Evolutionary conservation across 2,888 invertebrate genomes (phyloP).

Genomic region (Noctua pronuba): DNA sequence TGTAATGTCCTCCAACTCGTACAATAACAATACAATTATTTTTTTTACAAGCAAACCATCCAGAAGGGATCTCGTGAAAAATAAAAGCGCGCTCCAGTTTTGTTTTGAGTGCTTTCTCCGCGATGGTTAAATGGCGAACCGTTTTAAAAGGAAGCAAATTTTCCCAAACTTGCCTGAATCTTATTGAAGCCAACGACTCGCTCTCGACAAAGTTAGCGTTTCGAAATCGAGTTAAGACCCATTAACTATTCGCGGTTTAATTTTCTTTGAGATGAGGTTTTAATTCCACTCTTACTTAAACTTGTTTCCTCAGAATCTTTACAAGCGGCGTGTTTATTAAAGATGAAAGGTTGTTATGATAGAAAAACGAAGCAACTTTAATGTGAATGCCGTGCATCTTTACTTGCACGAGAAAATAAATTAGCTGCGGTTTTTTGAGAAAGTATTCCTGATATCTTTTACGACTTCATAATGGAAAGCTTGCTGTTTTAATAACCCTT

Average conservation of each 20-base stretch:
- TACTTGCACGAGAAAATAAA: slow-evolving; percentile 14
- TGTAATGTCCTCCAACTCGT: slow-evolving; percentile 68
- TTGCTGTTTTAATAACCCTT: not conserved
- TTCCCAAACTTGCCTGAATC: slow-evolving; percentile 83
- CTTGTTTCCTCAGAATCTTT: slow-evolving; percentile 71
- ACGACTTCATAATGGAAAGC: not conserved
- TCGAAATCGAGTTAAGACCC: slow-evolving; percentile 87
- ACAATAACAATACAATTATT: slow-evolving; percentile 74
- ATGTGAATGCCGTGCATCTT: slow-evolving; percentile 30
- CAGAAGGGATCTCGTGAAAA: slow-evolving; percentile 67
- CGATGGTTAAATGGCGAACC: slow-evolving; percentile 76
- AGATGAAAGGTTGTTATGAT: slow-evolving; percentile 72
- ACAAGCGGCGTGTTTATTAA: slow-evolving; percentile 74
- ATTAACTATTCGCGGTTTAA: slow-evolving; percentile 88
- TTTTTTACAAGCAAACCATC: slow-evolving; percentile 67
- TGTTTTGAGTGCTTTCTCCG: slow-evolving; percentile 70
- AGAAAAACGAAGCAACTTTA: slow-evolving; percentile 62
- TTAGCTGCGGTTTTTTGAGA: not conserved
- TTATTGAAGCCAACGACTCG: slow-evolving; percentile 84
- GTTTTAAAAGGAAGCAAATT: slow-evolving; percentile 82
- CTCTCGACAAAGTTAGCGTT: slow-evolving; percentile 85
- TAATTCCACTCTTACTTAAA: slow-evolving; percentile 81
- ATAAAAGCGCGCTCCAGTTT: slow-evolving; percentile 68
- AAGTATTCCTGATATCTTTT: not conserved
- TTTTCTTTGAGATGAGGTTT: slow-evolving; percentile 85